A percentile compares a stretch with the other conserved stretches of the same genome.
phyloP scores from a whole-genome alignment of 2,113 vertebrate genomes.

The Leptosomus discolor region DNA sequence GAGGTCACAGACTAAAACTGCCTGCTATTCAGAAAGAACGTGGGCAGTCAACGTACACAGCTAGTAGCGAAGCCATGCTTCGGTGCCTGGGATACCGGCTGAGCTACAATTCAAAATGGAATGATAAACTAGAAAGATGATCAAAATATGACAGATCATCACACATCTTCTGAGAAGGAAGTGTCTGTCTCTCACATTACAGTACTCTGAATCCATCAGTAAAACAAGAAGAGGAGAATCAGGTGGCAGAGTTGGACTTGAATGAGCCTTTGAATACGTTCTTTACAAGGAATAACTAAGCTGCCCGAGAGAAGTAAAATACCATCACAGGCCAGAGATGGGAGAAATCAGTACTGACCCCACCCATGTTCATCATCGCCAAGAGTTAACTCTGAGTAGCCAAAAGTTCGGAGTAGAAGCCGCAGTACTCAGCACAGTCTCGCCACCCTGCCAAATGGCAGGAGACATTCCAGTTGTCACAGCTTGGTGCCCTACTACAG shows the following conservation, averaged over 20 bases:
- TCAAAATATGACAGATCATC: neutral
- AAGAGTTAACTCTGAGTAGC: neutral
- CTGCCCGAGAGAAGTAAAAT: neutral
- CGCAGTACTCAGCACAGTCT: neutral
- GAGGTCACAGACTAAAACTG: neutral
- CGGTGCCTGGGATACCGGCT: rapidly evolving
- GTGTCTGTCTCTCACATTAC: neutral
- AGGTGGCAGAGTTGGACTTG: neutral
- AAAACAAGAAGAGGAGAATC: neutral
- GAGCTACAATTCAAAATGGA: neutral
- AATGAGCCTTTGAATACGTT: neutral
- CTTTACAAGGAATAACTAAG: neutral
- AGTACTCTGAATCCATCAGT: neutral
- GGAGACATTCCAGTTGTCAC: neutral
- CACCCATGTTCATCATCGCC: neutral
- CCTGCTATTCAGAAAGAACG: neutral
- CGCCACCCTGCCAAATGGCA: neutral
- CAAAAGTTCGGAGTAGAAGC: neutral
- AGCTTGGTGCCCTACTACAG: neutral
- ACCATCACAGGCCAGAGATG: neutral
- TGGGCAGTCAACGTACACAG: neutral
- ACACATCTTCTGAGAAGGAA: neutral
- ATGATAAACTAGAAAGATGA: neutral
- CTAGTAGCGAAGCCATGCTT: neutral
- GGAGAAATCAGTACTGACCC: neutral